phyloP scores from a whole-genome alignment of 2,888 invertebrate genomes.

The Glaucopsyche alexis region DNA sequence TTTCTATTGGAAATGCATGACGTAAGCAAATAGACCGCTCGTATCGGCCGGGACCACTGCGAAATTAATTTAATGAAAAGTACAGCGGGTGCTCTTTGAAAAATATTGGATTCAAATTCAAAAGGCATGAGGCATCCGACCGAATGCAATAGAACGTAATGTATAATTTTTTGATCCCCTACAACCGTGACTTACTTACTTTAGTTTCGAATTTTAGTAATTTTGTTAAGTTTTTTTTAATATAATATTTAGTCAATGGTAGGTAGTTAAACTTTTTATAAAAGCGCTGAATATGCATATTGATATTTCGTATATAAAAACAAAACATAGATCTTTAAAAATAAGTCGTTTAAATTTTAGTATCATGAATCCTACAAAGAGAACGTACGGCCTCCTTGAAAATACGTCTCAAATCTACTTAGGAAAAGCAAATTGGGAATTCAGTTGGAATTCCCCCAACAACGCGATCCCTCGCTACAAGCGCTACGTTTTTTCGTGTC shows the following conservation, averaged over 20 bases:
- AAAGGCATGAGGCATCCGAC: not conserved
- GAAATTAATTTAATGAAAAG: conserved; percentile 25
- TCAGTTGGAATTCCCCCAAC: conserved; percentile 22
- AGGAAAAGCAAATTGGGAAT: conserved; percentile 25
- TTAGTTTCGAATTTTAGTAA: too few species aligned
- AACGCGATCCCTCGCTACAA: not conserved
- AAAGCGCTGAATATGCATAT: not conserved
- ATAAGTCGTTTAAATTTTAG: not conserved
- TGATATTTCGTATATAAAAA: not conserved
- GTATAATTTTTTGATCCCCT: too few species aligned
- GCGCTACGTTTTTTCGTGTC: conserved; percentile 19
- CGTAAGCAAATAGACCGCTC: not conserved
- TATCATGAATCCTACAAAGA: not conserved
- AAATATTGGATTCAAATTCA: conserved; percentile 14
- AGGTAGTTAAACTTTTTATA: too few species aligned
- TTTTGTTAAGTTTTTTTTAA: too few species aligned
- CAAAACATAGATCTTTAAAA: not conserved
- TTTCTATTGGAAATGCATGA: conserved; percentile 23
- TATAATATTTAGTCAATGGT: too few species aligned
- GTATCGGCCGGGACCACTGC: not conserved
- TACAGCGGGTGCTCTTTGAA: conserved; percentile 18
- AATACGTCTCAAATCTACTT: conserved; percentile 4
- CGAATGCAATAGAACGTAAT: not conserved
- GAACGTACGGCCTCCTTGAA: not conserved
- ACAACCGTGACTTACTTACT: too few species aligned